A percentile compares a stretch with the other conserved stretches of the same genome.
phyloP scores from a whole-genome alignment of 1,140 invertebrate genomes.

The Coenobita brevimanus region DNA sequence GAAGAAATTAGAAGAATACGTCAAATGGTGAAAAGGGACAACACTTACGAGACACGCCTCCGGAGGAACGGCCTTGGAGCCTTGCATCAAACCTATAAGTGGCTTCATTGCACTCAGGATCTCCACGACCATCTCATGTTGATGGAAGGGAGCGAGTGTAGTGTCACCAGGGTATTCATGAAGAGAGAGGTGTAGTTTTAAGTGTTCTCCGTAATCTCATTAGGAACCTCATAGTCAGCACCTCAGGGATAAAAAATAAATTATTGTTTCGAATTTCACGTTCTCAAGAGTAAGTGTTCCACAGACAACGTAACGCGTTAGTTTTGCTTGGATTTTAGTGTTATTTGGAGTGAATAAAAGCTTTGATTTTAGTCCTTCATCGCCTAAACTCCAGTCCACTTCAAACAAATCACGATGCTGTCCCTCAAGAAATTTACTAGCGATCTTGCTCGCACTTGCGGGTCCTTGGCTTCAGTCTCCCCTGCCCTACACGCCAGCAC shows the following conservation, averaged over 20 bases:
- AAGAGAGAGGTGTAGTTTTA: background rate
- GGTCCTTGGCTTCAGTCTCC: background rate
- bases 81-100: slow-evolving; percentile 94
- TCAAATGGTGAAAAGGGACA: slow-evolving; percentile 54
- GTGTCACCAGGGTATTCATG: slow-evolving; percentile 72
- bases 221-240: background rate
- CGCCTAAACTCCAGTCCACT: too few species aligned
- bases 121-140: slow-evolving; percentile 89
- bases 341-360: too few species aligned
- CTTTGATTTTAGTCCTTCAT: too few species aligned
- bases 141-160: slow-evolving; percentile 82
- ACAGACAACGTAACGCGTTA: too few species aligned
- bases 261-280: too few species aligned
- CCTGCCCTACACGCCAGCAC: background rate
- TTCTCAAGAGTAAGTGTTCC: too few species aligned
- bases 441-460: background rate
- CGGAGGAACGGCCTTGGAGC: slow-evolving; percentile 48
- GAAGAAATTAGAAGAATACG: slow-evolving; percentile 14
- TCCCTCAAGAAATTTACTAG: background rate
- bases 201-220: background rate
- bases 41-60: slow-evolving; percentile 53
- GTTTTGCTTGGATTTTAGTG: too few species aligned
- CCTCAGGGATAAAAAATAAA: too few species aligned
- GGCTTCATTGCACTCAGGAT: slow-evolving; percentile 90
- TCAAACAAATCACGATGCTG: too few species aligned